A percentile compares a stretch with the other conserved stretches of the same genome.
Evolutionary conservation across 2,888 invertebrate genomes (phyloP).

Genomic region (Carterocephalus palaemon): DNA sequence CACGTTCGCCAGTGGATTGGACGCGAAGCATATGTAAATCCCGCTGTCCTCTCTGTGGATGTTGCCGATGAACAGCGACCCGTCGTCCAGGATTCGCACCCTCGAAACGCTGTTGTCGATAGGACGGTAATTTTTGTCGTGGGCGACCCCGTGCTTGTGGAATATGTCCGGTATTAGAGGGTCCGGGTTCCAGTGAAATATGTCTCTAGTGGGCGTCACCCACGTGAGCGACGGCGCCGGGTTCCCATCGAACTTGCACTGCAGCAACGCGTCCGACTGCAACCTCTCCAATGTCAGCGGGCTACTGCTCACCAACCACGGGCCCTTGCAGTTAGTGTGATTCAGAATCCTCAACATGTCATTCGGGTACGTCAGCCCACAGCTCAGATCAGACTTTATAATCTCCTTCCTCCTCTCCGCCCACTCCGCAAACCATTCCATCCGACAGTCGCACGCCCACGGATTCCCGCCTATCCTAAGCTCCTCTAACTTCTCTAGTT

Average conservation of each 20-base stretch:
- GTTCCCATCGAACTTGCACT: conserved; percentile 87
- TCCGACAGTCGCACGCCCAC: conserved; percentile 92
- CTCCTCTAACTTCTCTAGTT: conserved; percentile 80
- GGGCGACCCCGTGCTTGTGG: conserved; percentile 81
- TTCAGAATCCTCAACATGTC: conserved; percentile 85
- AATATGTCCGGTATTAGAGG: conserved; percentile 82
- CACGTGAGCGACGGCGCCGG: conserved; percentile 90
- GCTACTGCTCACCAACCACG: conserved; percentile 79
- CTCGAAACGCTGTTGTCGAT: conserved; percentile 74
- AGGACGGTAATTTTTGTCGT: conserved; percentile 72
- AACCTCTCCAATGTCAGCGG: conserved; percentile 82
- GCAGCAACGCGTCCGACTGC: conserved; percentile 83
- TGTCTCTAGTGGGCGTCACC: conserved; percentile 87
- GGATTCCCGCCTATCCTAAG: conserved; percentile 86
- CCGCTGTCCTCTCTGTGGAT: conserved; percentile 90
- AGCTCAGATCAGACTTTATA: conserved; percentile 81
- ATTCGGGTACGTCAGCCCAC: conserved; percentile 81
- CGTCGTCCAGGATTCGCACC: conserved; percentile 85
- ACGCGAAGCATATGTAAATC: conserved; percentile 90
- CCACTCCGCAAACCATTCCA: conserved; percentile 84
- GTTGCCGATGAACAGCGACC: conserved; percentile 85
- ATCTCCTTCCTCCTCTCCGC: conserved; percentile 72
- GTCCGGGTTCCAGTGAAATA: conserved; percentile 89
- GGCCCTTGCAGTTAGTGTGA: conserved; percentile 85
- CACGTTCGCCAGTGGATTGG: conserved; percentile 89